A percentile compares a stretch with the other conserved stretches of the same genome.
Evolutionary conservation across 2,797 vertebrate species (phyloP).

Genomic region (Pelochelys cantorii): DNA sequence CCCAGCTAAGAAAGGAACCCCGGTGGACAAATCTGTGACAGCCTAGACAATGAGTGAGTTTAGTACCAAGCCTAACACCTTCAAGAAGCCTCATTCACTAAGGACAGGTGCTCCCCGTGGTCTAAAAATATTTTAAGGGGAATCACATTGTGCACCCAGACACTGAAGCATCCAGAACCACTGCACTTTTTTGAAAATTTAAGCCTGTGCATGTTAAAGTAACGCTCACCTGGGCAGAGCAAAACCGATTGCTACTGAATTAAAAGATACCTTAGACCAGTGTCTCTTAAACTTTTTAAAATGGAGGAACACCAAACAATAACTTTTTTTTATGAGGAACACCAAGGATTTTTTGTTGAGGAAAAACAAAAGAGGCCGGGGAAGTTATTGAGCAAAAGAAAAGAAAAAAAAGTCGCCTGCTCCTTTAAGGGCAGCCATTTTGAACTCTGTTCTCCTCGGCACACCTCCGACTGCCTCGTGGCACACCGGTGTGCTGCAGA

Average conservation of each 20-base stretch:
- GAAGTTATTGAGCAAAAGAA: too few species aligned
- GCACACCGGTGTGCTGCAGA: too few species aligned
- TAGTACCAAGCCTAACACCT: not conserved
- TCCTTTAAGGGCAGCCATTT: too few species aligned
- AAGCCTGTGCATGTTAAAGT: not conserved
- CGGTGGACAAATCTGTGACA: not conserved
- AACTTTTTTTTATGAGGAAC: too few species aligned
- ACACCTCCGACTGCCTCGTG: too few species aligned
- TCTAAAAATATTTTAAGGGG: fast-evolving
- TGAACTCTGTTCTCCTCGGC: too few species aligned
- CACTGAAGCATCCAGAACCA: not conserved
- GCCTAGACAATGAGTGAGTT: not conserved
- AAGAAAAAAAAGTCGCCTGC: too few species aligned
- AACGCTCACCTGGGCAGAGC: conserved; percentile 40
- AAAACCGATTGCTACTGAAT: not conserved
- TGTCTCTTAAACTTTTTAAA: too few species aligned
- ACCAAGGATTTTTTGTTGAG: too few species aligned
- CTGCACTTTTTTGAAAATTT: not conserved
- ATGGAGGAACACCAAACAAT: too few species aligned
- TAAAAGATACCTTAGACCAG: conserved; percentile 5
- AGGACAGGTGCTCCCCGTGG: fast-evolving
- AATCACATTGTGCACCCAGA: not conserved
- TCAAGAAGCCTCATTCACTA: not conserved
- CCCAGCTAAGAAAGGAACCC: not conserved
- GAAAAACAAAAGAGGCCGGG: too few species aligned